phyloP scores from a whole-genome alignment of 2,113 vertebrate species.

The Notothenia coriiceps region DNA sequence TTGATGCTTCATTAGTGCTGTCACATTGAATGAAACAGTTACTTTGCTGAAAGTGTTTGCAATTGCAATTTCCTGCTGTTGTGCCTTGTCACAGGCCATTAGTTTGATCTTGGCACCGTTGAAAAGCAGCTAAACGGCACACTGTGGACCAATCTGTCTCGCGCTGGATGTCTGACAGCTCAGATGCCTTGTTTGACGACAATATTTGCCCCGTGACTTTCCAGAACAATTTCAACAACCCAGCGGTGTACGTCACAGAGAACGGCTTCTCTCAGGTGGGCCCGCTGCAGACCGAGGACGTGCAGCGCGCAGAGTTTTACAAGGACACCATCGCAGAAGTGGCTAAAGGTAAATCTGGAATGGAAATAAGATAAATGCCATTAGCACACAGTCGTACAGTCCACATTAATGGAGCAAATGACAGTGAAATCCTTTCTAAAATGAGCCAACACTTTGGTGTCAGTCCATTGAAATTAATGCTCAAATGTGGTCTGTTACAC shows the following conservation, averaged over 20 bases:
- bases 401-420: background rate
- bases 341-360: conserved; percentile 83
- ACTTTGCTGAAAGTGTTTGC: conserved; percentile 75
- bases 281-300: conserved; percentile 84
- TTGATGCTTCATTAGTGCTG: conserved; percentile 77
- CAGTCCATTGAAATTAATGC: background rate
- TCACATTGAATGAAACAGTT: conserved; percentile 76
- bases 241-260: conserved; percentile 91
- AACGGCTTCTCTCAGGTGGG: conserved; percentile 90
- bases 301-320: conserved; percentile 83
- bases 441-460: background rate
- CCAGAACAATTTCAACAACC: conserved; percentile 88
- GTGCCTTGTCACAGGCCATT: conserved; percentile 78
- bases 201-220: conserved; percentile 68
- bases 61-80: conserved; percentile 79
- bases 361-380: background rate
- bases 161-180: conserved; percentile 60
- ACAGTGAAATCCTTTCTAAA: background rate
- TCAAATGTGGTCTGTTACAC: background rate
- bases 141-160: conserved; percentile 69
- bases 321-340: conserved; percentile 87
- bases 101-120: conserved; percentile 63
- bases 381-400: background rate
- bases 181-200: conserved; percentile 69
- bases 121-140: conserved; percentile 69